Percentiles rank a stretch among this genome's conserved stretches.
Conservation (phyloP, 2,888 invertebrate genomes). For the Cristatella mucedo region DNA sequence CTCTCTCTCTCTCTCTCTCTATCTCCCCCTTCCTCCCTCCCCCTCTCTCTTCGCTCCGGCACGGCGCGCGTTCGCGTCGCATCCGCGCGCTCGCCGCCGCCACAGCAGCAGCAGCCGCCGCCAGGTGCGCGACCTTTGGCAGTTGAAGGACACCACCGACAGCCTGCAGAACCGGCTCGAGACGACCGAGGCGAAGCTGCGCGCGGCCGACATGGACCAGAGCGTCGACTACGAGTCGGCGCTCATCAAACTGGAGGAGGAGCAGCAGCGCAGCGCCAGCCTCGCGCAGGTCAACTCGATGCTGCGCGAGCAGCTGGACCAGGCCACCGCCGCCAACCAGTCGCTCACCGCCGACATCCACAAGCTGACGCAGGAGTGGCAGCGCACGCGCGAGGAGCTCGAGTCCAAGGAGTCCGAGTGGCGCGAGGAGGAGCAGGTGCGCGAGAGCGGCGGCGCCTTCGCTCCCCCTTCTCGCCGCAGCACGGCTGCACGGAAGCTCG, state of each 20-base stretch:
- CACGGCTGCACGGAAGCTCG: too few species aligned
- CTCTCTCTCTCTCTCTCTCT: too few species aligned
- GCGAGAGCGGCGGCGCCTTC: too few species aligned
- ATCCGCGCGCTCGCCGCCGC: too few species aligned
- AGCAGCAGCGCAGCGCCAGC: constrained; percentile 50
- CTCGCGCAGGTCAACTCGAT: constrained; percentile 62
- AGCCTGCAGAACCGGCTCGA: constrained; percentile 17
- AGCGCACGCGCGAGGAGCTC: constrained; percentile 71
- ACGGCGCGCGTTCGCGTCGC: too few species aligned
- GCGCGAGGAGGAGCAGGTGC: constrained; percentile 80
- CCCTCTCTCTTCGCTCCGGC: too few species aligned
- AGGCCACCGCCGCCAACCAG: constrained; percentile 78
- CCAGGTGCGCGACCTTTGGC: too few species aligned
- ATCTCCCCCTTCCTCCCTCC: too few species aligned
- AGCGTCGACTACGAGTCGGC: constrained; percentile 63
- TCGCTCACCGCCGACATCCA: constrained; percentile 74
- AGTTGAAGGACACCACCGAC: constrained; percentile 20
- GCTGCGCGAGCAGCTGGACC: constrained; percentile 73
- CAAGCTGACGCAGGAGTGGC: constrained; percentile 80
- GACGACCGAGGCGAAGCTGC: constrained; percentile 20
- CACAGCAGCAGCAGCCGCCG: too few species aligned
- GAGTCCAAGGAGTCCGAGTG: constrained; percentile 77
- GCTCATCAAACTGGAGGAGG: constrained; percentile 62
- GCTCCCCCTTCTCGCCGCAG: too few species aligned
- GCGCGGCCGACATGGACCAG: constrained; percentile 21